Evolutionary conservation across 2,113 vertebrate species (phyloP).

Genomic region (Phoenicopterus ruber): DNA sequence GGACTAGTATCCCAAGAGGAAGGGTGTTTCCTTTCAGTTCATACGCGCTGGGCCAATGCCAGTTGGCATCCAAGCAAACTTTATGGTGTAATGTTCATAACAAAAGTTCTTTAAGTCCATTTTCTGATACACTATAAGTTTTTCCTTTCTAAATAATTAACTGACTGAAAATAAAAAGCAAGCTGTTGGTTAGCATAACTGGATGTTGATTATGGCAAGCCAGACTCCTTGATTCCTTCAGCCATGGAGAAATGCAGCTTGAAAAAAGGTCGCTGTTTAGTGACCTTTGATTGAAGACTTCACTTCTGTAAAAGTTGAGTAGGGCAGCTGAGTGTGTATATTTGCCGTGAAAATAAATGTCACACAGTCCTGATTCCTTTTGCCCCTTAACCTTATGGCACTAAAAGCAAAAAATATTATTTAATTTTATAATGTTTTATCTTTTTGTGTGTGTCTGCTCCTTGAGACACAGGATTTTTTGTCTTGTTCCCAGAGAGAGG

Average conservation of each 20-base stretch:
- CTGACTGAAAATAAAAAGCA: not conserved
- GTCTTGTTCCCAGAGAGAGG: not conserved
- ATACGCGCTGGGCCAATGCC: not conserved
- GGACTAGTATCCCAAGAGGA: not conserved
- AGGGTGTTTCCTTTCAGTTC: slow-evolving; percentile 4
- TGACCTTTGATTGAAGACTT: not conserved
- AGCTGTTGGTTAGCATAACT: not conserved
- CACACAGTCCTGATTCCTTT: not conserved
- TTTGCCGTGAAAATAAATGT: slow-evolving; percentile 16
- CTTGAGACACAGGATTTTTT: not conserved
- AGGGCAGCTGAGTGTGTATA: not conserved
- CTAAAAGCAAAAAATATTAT: not conserved
- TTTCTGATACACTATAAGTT: not conserved
- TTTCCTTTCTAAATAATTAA: not conserved
- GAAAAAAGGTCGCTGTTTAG: not conserved
- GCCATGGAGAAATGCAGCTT: not conserved
- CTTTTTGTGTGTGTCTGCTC: not conserved
- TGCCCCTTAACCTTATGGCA: not conserved
- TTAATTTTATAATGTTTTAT: not conserved
- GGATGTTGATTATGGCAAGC: not conserved
- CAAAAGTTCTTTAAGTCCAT: not conserved
- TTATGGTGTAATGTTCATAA: not conserved
- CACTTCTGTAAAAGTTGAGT: not conserved
- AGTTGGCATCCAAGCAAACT: not conserved
- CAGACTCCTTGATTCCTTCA: not conserved